A percentile compares a stretch with the other conserved stretches of the same genome.
Conservation (phyloP, 2,113 vertebrate genomes). For the Polypterus senegalus region DNA sequence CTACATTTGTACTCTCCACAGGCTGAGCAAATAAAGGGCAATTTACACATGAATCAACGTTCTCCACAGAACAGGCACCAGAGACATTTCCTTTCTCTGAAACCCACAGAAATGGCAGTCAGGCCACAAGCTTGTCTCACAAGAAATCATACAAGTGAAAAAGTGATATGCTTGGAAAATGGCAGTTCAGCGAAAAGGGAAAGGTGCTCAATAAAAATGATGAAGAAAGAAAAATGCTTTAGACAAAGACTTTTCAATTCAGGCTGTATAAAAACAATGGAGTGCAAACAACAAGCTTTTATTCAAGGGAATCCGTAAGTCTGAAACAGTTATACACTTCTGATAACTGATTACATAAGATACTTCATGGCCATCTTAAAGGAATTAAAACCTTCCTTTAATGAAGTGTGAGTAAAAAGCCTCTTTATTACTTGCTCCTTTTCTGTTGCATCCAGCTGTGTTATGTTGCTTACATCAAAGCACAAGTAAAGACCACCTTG, state of each 20-base stretch:
- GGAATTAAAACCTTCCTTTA: conserved; percentile 30
- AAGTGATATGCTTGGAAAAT: conserved; percentile 30
- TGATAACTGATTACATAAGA: conserved; percentile 51
- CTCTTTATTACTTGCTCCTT: conserved; percentile 16
- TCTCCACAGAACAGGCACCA: conserved; percentile 43
- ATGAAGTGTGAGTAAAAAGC: conserved; percentile 14
- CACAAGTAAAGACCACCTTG: background rate
- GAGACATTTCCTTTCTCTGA: conserved; percentile 48
- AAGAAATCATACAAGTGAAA: conserved; percentile 41
- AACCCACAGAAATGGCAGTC: conserved; percentile 35
- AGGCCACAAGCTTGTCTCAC: conserved; percentile 53
- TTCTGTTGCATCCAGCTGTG: conserved; percentile 7
- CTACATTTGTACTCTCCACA: conserved; percentile 54
- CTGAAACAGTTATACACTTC: conserved; percentile 42
- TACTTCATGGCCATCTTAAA: conserved; percentile 25
- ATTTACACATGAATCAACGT: conserved; percentile 79
- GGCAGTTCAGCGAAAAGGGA: conserved; percentile 32
- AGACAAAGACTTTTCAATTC: conserved; percentile 46
- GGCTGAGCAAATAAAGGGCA: conserved; percentile 60
- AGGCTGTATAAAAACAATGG: conserved; percentile 30
- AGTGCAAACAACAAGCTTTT: conserved; percentile 38
- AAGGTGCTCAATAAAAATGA: conserved; percentile 45
- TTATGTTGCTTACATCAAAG: conserved; percentile 14
- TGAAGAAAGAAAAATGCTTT: conserved; percentile 4
- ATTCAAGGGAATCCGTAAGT: conserved; percentile 32